Evolutionary conservation across 2,888 invertebrate genomes (phyloP), one percentile per base, ranked within the genome.

Genomic region (Cryptocephalus moraei): DNA sequence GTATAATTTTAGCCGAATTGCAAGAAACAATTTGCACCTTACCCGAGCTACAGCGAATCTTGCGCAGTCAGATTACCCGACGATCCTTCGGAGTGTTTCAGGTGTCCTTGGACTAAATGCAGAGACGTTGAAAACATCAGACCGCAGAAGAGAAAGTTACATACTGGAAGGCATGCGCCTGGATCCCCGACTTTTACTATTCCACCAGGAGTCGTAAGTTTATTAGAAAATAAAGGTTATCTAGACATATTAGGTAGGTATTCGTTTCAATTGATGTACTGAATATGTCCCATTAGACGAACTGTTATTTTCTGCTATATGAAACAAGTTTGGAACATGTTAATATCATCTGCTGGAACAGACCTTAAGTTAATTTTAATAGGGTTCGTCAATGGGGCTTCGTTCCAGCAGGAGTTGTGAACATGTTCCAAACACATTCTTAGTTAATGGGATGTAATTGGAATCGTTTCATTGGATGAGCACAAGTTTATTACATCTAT

Each of bases 11-110:
- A 54, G 51, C 49, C 54, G 8, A 41, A 48, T 12, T 63, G 62
- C 45, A 54, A 45, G 32, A 63, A 62, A 48, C 55, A 56, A 39
- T 39, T 49, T 39, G 58, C 62, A 1, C 63, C 63, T 0, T 63
- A 63, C 50, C 59, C 61, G 1, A 55, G 58, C 41, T 63, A 60
- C 47, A 62, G 62, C 41, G 63, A 63, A 45, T 39, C 52, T 8
- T 63, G 63, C 43, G 57, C 55, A 38, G 57, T 58, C 38, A 51
- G 58, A 6, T 55, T 57, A 12, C 55, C 56, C 14, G 52, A 55
- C 10, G 54, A 55, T 39, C 60, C 59, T 1, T 57, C 60, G 0
- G 62, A 63, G 46, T 63, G 62, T 46, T 56, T 57, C 42, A 53
- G 57, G 40, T 63, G 63, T 43, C 63, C 63, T 6, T 62, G 61